phyloP scores from a whole-genome alignment of 2,888 invertebrate genomes.

The Steinernema hermaphroditum region DNA sequence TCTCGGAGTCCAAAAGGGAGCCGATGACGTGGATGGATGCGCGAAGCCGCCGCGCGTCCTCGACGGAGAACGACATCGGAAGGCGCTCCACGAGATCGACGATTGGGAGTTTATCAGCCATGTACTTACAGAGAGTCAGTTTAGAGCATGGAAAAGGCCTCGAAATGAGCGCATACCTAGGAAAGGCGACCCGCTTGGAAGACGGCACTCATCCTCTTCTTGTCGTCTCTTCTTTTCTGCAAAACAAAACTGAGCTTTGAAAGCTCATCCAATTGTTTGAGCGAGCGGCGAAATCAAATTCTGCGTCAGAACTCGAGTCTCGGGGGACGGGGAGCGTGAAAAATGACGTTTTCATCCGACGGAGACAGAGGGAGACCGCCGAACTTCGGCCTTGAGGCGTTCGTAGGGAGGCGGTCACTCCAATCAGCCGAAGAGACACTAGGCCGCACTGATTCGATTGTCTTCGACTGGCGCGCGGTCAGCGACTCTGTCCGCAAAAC shows the following conservation, averaged over 20 bases:
- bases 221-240: not conserved
- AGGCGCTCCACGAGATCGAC: not conserved
- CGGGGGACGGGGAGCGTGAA: slow-evolving; percentile 3
- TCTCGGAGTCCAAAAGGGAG: slow-evolving; percentile 8
- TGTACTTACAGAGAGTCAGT: too few relatives aligned
- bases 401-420: slow-evolving; percentile 6
- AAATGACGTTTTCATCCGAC: slow-evolving; percentile 13
- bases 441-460: slow-evolving; percentile 16
- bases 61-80: not conserved
- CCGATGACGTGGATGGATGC: slow-evolving; percentile 26
- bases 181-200: not conserved
- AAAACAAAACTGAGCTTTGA: too few relatives aligned
- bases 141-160: too few relatives aligned
- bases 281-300: slow-evolving; percentile 19
- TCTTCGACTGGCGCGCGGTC: not conserved
- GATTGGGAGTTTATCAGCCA: too few relatives aligned
- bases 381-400: slow-evolving; percentile 13
- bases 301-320: slow-evolving; percentile 8
- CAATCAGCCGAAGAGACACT: not conserved
- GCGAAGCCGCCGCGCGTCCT: slow-evolving; percentile 15
- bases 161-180: too few relatives aligned
- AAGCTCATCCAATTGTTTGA: slow-evolving; percentile 18
- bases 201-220: not conserved
- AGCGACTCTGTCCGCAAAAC: not conserved
- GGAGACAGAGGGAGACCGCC: not conserved